These are phyloP conservation scores for Eupsittula cactorum DNA, from an alignment of 2,113 vertebrate species.

Conservation along the genomic window DNA sequence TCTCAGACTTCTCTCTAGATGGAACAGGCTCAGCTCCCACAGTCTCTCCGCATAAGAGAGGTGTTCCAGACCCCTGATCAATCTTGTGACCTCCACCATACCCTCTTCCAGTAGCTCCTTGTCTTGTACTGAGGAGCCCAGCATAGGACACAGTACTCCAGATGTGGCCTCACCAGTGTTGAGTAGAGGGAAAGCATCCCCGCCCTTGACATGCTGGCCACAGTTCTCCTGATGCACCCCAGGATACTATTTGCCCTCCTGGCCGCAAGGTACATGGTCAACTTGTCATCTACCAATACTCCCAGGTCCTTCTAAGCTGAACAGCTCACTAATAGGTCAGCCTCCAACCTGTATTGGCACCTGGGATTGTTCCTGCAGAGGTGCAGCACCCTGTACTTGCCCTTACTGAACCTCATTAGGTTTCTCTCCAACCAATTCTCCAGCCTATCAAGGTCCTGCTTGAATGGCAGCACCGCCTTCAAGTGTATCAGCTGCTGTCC, in stretches of 20 bases:
- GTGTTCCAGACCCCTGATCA: not conserved
- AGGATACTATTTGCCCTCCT: not conserved
- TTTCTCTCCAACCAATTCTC: not conserved
- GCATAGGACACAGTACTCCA: not conserved
- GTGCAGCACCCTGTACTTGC: not conserved
- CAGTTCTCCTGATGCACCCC: not conserved
- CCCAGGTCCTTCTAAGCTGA: not conserved
- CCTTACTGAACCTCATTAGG: not conserved
- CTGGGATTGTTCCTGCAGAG: not conserved
- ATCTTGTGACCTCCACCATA: not conserved
- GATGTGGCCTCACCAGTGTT: not conserved
- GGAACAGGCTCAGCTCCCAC: not conserved
- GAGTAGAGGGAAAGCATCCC: not conserved
- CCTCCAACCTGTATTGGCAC: not conserved
- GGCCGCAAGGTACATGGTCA: not conserved
- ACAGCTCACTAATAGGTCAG: not conserved
- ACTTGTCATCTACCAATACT: not conserved
- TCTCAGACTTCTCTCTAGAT: not conserved
- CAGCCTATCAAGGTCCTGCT: not conserved
- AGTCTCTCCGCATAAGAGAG: not conserved
- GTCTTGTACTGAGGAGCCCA: not conserved
- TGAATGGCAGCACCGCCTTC: not conserved
- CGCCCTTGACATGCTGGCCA: not conserved
- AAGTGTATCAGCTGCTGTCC: not conserved
- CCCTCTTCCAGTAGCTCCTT: not conserved